A percentile compares a stretch with the other conserved stretches of the same genome.
These are phyloP conservation scores for Oligia latruncula DNA, from an alignment of 2,888 invertebrate species.

Conservation along the genomic window DNA sequence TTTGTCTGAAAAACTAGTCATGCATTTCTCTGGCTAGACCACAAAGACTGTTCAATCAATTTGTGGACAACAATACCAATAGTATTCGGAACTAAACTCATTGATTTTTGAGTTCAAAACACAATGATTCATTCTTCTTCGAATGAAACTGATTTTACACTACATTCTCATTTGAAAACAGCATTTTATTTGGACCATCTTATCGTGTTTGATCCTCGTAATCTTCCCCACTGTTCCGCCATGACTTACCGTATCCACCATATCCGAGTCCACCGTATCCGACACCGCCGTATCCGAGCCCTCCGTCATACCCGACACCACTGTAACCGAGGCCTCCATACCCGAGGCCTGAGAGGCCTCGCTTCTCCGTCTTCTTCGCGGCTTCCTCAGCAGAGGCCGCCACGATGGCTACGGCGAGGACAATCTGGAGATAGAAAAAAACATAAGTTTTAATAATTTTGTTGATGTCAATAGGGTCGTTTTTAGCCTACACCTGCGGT, in stretches of 20 bases:
- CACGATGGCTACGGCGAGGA: conserved; percentile 80
- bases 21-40: conserved; percentile 18
- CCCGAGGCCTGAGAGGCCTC: conserved; percentile 85
- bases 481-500: background rate
- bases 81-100: background rate
- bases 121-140: background rate
- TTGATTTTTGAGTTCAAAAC: background rate
- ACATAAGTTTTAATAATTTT: background rate
- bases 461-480: background rate
- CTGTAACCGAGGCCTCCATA: conserved; percentile 84
- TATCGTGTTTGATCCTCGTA: background rate
- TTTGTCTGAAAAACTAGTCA: conserved; percentile 44
- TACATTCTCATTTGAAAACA: background rate
- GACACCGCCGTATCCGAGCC: conserved; percentile 51
- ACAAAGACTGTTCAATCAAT: conserved; percentile 2
- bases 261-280: conserved; percentile 54
- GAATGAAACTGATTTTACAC: background rate
- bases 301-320: conserved; percentile 72
- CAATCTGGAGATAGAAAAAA: conserved; percentile 72
- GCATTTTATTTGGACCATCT: background rate
- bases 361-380: conserved; percentile 87
- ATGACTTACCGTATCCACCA: conserved; percentile 50
- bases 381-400: conserved; percentile 84
- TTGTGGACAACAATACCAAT: background rate
- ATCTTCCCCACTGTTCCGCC: background rate